Evolutionary conservation across 2,113 vertebrate species (phyloP), one percentile per base, ranked within the genome.

Genomic region (Xiphorhynchus elegans): DNA sequence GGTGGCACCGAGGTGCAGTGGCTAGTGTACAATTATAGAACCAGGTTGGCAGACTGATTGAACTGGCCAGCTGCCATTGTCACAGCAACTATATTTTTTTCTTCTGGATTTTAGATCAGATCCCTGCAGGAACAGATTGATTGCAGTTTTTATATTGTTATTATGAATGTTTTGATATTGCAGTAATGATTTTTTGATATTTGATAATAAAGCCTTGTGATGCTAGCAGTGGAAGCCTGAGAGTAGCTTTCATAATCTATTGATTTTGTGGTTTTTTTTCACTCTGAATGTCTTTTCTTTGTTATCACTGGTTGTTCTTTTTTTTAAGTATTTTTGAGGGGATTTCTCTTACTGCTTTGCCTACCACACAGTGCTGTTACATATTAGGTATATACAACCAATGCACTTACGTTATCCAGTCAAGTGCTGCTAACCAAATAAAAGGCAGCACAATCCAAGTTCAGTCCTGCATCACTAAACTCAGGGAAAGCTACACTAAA

Each of bases 71-170:
- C 83, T 82, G 95, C 96, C 96, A 94, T 90, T 93, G 88, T 58
- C 80, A 84, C 68, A 90, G 85, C 76, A 94, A 89, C 93, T 80
- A 23, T 10, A 31, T 90, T 89, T 90, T 91, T 89, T 78, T 85
- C 85, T 89, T 87, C 90, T 72, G 66, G 88, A 93, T 95, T 97
- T 96, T 87, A 96, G 92, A 94, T 92, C 93, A 96, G 80, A 95
- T 94, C 96, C 90, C 95, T 89, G 88, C 86, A 96, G 95, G 95
- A 97, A 89, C 88, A 96, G 92, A 92, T 90, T 92, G 93, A 95
- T 60, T 69, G n/a, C 40, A 93, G 55, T 33, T 94, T 95, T 96
- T 90, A 62, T 89, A 87, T 93, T 92, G 86, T 92, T 96, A 78
- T 84, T 96, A 87, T 84, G 73, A 93, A 77, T 84, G 90, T 87